phyloP scores from a whole-genome alignment of 1,140 invertebrate genomes.

The Nasonia vitripennis region DNA sequence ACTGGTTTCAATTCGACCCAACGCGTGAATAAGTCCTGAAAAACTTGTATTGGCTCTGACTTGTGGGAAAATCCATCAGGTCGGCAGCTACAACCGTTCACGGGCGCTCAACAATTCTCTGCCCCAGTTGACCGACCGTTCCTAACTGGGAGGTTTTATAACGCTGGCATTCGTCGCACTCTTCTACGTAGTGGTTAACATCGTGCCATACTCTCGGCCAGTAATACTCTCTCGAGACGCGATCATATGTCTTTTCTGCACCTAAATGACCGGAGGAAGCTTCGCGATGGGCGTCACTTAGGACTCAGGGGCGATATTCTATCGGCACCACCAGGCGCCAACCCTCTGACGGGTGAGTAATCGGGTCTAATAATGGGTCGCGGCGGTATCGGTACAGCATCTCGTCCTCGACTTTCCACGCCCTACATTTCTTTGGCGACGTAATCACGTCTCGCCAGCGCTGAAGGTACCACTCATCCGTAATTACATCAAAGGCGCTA shows the following conservation, averaged over 20 bases:
- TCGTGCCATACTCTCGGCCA: no score
- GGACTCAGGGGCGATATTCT: no score
- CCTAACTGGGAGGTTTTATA: slow-evolving; percentile 10
- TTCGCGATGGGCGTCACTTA: no score
- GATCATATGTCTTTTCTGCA: no score
- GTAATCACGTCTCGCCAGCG: not conserved
- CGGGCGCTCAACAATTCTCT: slow-evolving; percentile 37
- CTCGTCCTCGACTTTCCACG: not conserved
- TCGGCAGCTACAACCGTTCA: slow-evolving; percentile 59
- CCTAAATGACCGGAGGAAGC: no score
- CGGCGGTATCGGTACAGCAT: not conserved
- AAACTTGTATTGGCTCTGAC: slow-evolving; percentile 22
- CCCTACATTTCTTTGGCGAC: not conserved
- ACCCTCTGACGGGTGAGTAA: no score
- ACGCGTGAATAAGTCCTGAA: slow-evolving; percentile 56
- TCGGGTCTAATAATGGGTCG: no score
- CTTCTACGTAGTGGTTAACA: no score
- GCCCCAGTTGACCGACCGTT: slow-evolving; percentile 32
- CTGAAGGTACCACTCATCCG: not conserved
- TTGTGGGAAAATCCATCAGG: slow-evolving; percentile 51
- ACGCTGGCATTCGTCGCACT: slow-evolving; percentile 8
- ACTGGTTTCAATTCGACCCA: not conserved
- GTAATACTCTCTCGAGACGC: no score
- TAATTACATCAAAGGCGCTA: no score
- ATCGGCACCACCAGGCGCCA: no score